Percentiles rank a stretch among this genome's conserved stretches.
phyloP scores from a whole-genome alignment of 2,797 vertebrate genomes.

The Picus viridis region DNA sequence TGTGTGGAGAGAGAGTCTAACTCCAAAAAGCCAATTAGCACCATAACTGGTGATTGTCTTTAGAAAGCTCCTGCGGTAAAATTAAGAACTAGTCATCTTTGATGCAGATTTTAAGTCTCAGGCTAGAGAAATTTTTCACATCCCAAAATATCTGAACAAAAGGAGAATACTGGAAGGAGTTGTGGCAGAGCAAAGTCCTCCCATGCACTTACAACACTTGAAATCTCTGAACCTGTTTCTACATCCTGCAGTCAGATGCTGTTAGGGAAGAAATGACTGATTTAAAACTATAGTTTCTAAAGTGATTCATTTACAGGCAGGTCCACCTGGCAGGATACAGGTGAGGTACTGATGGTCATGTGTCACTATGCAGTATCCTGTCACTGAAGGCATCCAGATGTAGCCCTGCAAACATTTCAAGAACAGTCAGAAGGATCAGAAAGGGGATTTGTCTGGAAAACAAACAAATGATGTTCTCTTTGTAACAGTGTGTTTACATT shows the following conservation, averaged over 20 bases:
- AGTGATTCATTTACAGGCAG: not conserved
- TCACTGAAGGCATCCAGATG: not conserved
- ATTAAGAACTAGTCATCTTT: not conserved
- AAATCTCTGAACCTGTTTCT: not conserved
- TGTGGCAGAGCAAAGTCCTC: not conserved
- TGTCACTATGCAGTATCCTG: not conserved
- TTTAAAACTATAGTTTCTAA: not conserved
- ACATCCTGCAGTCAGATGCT: not conserved
- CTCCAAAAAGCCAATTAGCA: not conserved
- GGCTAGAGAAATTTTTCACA: not conserved
- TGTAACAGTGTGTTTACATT: not conserved
- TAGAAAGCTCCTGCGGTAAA: not conserved
- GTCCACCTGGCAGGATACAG: not conserved
- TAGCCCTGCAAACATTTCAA: not conserved
- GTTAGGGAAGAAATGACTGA: not conserved
- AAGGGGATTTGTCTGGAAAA: not conserved
- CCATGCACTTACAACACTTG: fast-evolving
- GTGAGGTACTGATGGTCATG: fast-evolving
- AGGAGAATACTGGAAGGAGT: not conserved
- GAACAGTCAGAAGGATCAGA: not conserved
- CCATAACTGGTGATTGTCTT: not conserved
- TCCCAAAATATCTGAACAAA: not conserved
- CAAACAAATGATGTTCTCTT: not conserved
- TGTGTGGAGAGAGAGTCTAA: not conserved
- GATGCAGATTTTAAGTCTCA: not conserved